Evolutionary conservation across 2,888 invertebrate genomes (phyloP).

Genomic region (Torymus aiolomorphi): DNA sequence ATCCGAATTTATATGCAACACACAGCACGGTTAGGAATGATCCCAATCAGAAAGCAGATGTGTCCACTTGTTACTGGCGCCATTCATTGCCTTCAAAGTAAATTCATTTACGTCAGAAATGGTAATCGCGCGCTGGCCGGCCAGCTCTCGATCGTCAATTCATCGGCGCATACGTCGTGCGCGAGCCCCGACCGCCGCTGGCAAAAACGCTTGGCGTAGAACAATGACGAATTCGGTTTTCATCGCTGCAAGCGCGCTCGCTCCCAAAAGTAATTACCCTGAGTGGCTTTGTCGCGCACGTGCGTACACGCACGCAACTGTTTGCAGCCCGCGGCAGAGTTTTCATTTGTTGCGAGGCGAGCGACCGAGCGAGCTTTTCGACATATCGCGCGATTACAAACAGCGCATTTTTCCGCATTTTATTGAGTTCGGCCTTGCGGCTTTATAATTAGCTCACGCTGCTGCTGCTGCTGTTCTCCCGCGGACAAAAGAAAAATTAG

Average conservation of each 20-base stretch:
- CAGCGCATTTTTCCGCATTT: too few relatives aligned
- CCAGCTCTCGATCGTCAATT: constrained; percentile 40
- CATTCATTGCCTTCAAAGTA: constrained; percentile 22
- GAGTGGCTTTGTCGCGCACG: constrained; percentile 42
- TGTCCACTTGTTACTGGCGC: not conserved
- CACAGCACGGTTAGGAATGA: not conserved
- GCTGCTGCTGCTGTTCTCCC: too few relatives aligned
- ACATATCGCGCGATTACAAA: not conserved
- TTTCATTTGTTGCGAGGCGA: constrained; percentile 42
- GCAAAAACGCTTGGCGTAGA: constrained; percentile 12
- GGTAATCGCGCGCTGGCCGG: constrained; percentile 19
- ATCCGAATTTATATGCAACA: not conserved
- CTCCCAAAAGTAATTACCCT: constrained; percentile 48
- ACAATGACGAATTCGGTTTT: constrained; percentile 52
- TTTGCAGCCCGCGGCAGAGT: constrained; percentile 9
- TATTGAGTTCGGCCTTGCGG: too few relatives aligned
- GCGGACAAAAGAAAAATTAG: too few relatives aligned
- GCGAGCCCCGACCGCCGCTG: too few relatives aligned
- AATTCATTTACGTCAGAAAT: constrained; percentile 45
- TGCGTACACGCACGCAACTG: too few relatives aligned
- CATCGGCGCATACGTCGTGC: constrained; percentile 30
- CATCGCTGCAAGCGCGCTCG: constrained; percentile 29
- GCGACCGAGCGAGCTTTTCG: not conserved
- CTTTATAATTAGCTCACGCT: too few relatives aligned
- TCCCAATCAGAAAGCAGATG: not conserved